Evolutionary conservation across 2,113 vertebrate genomes (phyloP).

Genomic region (Abramis brama): DNA sequence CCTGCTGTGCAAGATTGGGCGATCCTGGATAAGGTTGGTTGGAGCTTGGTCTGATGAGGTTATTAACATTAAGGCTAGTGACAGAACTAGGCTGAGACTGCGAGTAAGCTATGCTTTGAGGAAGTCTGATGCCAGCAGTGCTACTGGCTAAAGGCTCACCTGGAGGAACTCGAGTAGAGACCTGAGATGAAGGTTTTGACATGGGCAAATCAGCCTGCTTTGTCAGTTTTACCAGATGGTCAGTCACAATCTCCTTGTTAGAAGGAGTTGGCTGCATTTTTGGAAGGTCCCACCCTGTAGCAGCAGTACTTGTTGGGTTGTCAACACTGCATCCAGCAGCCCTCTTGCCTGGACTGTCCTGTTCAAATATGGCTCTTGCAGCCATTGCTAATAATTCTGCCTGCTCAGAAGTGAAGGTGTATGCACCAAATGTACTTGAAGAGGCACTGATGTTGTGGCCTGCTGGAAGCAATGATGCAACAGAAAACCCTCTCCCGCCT

Average conservation of each 20-base stretch:
- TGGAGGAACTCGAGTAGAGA: slow-evolving; percentile 71
- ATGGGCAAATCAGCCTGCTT: slow-evolving; percentile 70
- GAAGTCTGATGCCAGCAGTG: slow-evolving; percentile 73
- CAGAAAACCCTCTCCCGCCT: slow-evolving; percentile 89
- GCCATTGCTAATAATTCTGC: slow-evolving; percentile 92
- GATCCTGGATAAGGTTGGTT: slow-evolving; percentile 83
- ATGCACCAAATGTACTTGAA: slow-evolving; percentile 80
- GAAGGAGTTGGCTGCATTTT: slow-evolving; percentile 72
- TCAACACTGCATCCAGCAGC: slow-evolving; percentile 67
- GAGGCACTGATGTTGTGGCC: slow-evolving; percentile 76
- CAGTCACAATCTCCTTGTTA: slow-evolving; percentile 69
- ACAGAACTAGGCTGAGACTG: slow-evolving; percentile 77
- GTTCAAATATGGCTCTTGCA: slow-evolving; percentile 90
- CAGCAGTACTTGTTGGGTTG: slow-evolving; percentile 65
- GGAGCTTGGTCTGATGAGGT: slow-evolving; percentile 85
- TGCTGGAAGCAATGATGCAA: slow-evolving; percentile 94
- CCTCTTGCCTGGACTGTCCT: slow-evolving; percentile 85
- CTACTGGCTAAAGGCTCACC: slow-evolving; percentile 78
- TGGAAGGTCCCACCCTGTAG: slow-evolving; percentile 74
- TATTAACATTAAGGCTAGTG: slow-evolving; percentile 92
- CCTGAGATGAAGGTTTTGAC: slow-evolving; percentile 75
- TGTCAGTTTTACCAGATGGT: slow-evolving; percentile 67
- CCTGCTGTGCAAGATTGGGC: slow-evolving; percentile 78
- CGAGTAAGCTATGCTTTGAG: slow-evolving; percentile 79
- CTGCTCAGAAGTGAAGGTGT: slow-evolving; percentile 89